These are phyloP conservation scores for Propithecus deckenii DNA, from an alignment of 2,797 vertebrate species.

Conservation along the genomic window DNA sequence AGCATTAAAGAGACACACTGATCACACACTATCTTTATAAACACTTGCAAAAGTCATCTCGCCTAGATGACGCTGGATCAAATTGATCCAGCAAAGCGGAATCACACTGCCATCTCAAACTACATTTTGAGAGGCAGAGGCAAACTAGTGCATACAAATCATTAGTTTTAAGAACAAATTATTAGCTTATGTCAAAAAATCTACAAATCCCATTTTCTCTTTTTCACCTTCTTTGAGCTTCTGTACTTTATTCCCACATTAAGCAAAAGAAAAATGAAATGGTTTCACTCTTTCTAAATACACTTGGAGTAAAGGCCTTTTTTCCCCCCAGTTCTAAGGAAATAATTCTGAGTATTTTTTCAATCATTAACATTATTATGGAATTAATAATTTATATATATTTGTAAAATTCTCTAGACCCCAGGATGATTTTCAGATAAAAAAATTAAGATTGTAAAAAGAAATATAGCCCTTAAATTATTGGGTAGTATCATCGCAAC, in stretches of 20 bases:
- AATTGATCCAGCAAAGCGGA: background rate
- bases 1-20: background rate
- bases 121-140: background rate
- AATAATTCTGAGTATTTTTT: background rate
- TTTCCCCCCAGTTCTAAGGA: background rate
- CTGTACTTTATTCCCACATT: background rate
- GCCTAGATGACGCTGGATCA: background rate
- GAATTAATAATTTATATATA: background rate
- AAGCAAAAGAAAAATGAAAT: background rate
- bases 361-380: background rate
- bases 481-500: slow-evolving; percentile 26
- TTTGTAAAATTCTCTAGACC: background rate
- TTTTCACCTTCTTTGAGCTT: background rate
- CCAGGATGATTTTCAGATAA: background rate
- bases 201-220: background rate
- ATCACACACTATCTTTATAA: background rate
- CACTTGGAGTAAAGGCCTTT: background rate
- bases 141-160: background rate
- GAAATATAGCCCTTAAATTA: background rate
- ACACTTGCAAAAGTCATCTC: background rate
- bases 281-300: slow-evolving; percentile 27
- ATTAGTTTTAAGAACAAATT: slow-evolving; percentile 1
- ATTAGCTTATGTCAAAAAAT: background rate
- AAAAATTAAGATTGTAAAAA: slow-evolving; percentile 26
- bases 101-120: background rate